A percentile compares a stretch with the other conserved stretches of the same genome.
Evolutionary conservation across 1,140 invertebrate genomes (phyloP).

Genomic region (Drosophila pallidifrons): DNA sequence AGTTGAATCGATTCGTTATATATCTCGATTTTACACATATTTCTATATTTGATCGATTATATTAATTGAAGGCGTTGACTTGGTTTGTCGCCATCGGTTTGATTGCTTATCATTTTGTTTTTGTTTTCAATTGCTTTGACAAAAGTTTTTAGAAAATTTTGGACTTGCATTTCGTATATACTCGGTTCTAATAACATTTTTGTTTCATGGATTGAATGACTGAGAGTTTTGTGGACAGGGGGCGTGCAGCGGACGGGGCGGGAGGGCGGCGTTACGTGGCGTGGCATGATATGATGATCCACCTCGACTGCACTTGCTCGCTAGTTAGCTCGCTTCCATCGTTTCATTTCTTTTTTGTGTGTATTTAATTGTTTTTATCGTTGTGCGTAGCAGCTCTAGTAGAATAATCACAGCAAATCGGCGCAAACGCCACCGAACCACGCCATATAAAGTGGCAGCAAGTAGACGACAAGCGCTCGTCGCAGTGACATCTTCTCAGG

Average conservation of each 20-base stretch:
- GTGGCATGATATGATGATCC: constrained; percentile 23
- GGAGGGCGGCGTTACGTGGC: constrained; percentile 27
- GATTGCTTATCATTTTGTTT: constrained; percentile 40
- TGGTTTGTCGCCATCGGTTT: constrained; percentile 12
- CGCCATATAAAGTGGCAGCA: constrained; percentile 92
- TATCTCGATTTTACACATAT: too few species aligned
- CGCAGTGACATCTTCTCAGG: constrained; percentile 86
- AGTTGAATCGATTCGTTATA: background rate
- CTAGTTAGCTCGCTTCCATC: constrained; percentile 31
- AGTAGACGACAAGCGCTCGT: constrained; percentile 89
- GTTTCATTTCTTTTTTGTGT: background rate
- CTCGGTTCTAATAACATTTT: constrained; percentile 74
- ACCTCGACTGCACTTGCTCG: constrained; percentile 43
- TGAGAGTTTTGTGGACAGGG: constrained; percentile 62
- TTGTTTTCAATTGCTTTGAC: constrained; percentile 69
- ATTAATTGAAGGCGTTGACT: constrained; percentile 13
- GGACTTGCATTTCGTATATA: constrained; percentile 79
- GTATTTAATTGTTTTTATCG: constrained; percentile 14
- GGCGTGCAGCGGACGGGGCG: constrained; percentile 50
- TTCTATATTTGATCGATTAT: background rate
- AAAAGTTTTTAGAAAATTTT: constrained; percentile 83
- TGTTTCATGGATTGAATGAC: constrained; percentile 81
- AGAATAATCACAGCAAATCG: constrained; percentile 90
- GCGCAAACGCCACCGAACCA: constrained; percentile 92
- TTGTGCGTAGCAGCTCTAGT: constrained; percentile 32